Conservation (phyloP, 2,113 vertebrate genomes). For the Tragelaphus buxtoni region DNA sequence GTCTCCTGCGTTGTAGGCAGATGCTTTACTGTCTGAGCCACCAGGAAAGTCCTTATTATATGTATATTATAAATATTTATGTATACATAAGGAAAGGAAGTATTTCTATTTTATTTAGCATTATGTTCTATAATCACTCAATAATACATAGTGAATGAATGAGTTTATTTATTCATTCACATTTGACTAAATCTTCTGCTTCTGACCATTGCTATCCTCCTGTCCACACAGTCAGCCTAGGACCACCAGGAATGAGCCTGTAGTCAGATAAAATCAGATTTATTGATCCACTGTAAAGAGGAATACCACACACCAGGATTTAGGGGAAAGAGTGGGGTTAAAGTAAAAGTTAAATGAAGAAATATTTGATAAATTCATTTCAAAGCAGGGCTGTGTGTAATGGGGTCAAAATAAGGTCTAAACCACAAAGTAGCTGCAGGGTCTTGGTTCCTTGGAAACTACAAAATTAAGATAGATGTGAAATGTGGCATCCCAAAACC, state of each 20-base stretch:
- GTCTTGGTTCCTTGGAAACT: background rate
- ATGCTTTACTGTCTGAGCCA: too few relatives aligned
- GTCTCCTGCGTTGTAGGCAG: too few relatives aligned
- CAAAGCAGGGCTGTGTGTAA: background rate
- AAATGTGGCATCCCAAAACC: background rate
- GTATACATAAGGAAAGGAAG: background rate
- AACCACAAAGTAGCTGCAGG: background rate
- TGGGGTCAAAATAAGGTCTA: background rate
- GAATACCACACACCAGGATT: background rate
- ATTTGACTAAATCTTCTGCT: background rate
- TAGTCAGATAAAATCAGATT: background rate
- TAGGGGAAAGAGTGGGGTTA: background rate
- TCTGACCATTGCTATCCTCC: background rate
- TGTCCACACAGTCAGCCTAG: background rate
- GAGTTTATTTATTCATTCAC: background rate
- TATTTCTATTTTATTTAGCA: background rate
- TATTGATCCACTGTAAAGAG: background rate
- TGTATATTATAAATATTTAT: background rate
- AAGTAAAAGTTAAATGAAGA: background rate
- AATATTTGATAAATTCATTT: background rate
- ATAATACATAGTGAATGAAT: background rate
- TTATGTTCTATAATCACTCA: background rate
- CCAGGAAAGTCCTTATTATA: too few relatives aligned
- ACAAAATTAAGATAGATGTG: background rate
- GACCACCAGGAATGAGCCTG: background rate